Evolutionary conservation across 1,140 invertebrate species (phyloP).

Genomic region (Aphaenogaster ashmeadi): DNA sequence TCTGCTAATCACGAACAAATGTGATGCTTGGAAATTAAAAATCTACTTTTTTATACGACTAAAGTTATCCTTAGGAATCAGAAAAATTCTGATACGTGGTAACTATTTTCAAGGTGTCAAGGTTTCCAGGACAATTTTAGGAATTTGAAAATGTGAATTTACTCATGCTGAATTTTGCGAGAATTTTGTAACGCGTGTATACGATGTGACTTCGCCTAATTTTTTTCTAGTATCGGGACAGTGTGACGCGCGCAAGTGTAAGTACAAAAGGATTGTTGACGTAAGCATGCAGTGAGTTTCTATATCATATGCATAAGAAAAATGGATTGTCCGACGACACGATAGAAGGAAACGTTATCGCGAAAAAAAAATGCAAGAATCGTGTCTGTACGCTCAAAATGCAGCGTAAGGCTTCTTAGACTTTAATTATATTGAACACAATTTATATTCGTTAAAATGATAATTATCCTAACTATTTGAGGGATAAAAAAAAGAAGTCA

Average conservation of each 20-base stretch:
- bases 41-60: neutral
- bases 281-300: slow-evolving; percentile 33
- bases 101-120: neutral
- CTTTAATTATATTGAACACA: slow-evolving; percentile 37
- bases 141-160: neutral
- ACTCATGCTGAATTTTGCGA: neutral
- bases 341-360: slow-evolving; percentile 12
- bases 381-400: slow-evolving; percentile 15
- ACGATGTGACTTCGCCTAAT: neutral
- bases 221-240: slow-evolving; percentile 20
- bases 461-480: slow-evolving; percentile 25
- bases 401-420: slow-evolving; percentile 30
- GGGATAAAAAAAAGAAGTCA: neutral
- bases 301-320: neutral
- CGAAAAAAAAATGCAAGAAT: neutral
- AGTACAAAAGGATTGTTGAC: slow-evolving; percentile 47
- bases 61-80: neutral
- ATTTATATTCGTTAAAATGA: slow-evolving; percentile 16
- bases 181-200: slow-evolving; percentile 8
- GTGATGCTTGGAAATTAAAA: neutral
- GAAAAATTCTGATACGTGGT: neutral
- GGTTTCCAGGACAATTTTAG: neutral
- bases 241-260: slow-evolving; percentile 8
- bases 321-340: neutral
- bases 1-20: neutral